phyloP scores from a whole-genome alignment of 2,888 invertebrate genomes.

The Diarsia dahlii region DNA sequence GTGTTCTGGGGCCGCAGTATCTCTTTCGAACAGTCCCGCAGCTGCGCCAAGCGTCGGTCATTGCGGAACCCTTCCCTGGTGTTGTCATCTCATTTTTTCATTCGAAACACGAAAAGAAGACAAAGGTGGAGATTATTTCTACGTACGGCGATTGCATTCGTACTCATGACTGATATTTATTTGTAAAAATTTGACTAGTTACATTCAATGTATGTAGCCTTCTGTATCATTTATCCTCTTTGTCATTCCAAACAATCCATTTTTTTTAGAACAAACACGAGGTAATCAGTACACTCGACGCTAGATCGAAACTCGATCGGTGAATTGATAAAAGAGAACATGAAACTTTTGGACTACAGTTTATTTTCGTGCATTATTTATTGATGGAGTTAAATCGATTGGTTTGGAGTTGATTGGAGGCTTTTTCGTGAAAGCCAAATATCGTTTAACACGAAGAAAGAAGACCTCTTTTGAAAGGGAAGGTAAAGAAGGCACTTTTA shows the following conservation, averaged over 20 bases:
- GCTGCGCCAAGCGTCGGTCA: too few relatives aligned
- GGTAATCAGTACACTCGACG: constrained; percentile 34
- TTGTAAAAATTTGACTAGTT: too few relatives aligned
- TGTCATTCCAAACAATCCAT: constrained; percentile 24
- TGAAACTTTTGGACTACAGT: constrained; percentile 9
- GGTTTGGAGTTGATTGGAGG: constrained; percentile 17
- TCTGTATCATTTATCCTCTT: background rate
- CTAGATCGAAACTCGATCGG: constrained; percentile 28
- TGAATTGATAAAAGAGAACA: constrained; percentile 31
- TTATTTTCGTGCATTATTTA: constrained; percentile 39
- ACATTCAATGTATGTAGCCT: background rate
- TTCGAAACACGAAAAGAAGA: background rate
- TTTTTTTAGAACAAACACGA: constrained; percentile 49
- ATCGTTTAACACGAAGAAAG: background rate
- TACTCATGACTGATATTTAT: background rate
- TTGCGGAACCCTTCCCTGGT: too few relatives aligned
- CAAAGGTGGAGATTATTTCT: background rate
- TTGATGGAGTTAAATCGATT: constrained; percentile 35
- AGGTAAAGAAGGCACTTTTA: background rate
- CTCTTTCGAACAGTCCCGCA: too few relatives aligned
- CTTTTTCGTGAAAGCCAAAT: constrained; percentile 7
- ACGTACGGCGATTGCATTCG: background rate
- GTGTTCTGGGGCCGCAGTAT: too few relatives aligned
- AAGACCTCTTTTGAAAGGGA: background rate
- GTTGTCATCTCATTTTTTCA: too few relatives aligned